Conservation (phyloP, 2,888 invertebrate genomes). For the Diploptera punctata region DNA sequence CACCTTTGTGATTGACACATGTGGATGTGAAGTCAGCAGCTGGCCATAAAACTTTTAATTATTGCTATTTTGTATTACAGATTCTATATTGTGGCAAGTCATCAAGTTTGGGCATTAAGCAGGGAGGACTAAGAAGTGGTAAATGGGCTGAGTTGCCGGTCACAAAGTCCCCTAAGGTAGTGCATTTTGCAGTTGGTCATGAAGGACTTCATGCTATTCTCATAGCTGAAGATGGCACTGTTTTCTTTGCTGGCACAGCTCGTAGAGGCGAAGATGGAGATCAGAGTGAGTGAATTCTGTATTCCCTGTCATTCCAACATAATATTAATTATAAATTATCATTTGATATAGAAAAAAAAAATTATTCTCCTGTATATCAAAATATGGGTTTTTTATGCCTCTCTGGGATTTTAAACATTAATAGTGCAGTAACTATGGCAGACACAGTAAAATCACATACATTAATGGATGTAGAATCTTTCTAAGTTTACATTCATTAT, state of each 20-base stretch:
- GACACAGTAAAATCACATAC: no score
- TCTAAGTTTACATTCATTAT: no score
- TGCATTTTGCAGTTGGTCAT: conserved; percentile 87
- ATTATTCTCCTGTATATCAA: no score
- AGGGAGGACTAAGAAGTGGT: conserved; percentile 46
- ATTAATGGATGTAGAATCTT: no score
- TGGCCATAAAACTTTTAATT: neutral
- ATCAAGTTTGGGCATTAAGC: conserved; percentile 83
- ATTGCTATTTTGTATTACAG: conserved; percentile 51
- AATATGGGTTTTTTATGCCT: no score
- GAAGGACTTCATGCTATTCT: conserved; percentile 92
- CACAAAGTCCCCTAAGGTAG: conserved; percentile 74
- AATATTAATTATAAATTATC: no score
- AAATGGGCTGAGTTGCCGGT: conserved; percentile 63
- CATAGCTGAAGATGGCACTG: conserved; percentile 91
- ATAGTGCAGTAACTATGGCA: no score
- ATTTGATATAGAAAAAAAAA: no score
- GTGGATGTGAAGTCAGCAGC: no score
- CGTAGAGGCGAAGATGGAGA: conserved; percentile 95
- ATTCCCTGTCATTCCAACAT: conserved; percentile 4
- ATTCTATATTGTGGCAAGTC: conserved; percentile 89
- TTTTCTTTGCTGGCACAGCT: conserved; percentile 83
- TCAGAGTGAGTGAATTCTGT: conserved; percentile 59
- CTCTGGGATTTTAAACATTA: no score
- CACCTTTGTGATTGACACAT: no score